Conservation (phyloP, 2,797 vertebrate species). For the Scomberomorus guttatus region DNA sequence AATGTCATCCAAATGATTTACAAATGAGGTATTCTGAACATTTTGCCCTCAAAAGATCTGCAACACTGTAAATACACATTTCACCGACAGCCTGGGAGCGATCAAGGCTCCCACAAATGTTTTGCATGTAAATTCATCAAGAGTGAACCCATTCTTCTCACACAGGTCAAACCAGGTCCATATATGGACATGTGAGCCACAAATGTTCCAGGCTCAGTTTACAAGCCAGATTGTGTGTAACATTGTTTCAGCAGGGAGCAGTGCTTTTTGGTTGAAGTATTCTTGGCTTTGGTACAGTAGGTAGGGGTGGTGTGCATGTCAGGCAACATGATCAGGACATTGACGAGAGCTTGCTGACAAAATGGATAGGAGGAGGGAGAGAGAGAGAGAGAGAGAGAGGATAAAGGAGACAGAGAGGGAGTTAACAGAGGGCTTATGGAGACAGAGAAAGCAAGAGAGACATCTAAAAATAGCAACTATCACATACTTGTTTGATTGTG, state of each 20-base stretch:
- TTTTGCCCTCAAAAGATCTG: slow-evolving; percentile 3
- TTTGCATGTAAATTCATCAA: slow-evolving; percentile 57
- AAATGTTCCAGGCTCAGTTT: slow-evolving; percentile 68
- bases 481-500: slow-evolving; percentile 85
- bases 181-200: slow-evolving; percentile 77
- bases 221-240: slow-evolving; percentile 60
- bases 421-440: slow-evolving; percentile 24
- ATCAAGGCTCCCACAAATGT: slow-evolving; percentile 25
- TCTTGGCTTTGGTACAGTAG: slow-evolving; percentile 26
- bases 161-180: slow-evolving; percentile 68
- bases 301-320: slow-evolving; percentile 19
- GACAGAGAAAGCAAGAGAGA: slow-evolving; percentile 9
- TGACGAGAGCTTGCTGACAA: slow-evolving; percentile 25
- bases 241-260: slow-evolving; percentile 60
- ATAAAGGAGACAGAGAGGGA: slow-evolving; percentile 20
- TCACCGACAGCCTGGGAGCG: slow-evolving; percentile 22
- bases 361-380: slow-evolving; percentile 24
- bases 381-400: slow-evolving; percentile 1
- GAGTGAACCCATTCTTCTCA: slow-evolving; percentile 64
- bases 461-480: slow-evolving; percentile 82
- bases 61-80: slow-evolving; percentile 5
- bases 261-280: slow-evolving; percentile 26
- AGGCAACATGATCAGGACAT: slow-evolving; percentile 15
- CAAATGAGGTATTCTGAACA: slow-evolving; percentile 6
- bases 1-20: slow-evolving; percentile 22